Conservation (phyloP, 1,140 invertebrate genomes). For the Watersipora subatra region DNA sequence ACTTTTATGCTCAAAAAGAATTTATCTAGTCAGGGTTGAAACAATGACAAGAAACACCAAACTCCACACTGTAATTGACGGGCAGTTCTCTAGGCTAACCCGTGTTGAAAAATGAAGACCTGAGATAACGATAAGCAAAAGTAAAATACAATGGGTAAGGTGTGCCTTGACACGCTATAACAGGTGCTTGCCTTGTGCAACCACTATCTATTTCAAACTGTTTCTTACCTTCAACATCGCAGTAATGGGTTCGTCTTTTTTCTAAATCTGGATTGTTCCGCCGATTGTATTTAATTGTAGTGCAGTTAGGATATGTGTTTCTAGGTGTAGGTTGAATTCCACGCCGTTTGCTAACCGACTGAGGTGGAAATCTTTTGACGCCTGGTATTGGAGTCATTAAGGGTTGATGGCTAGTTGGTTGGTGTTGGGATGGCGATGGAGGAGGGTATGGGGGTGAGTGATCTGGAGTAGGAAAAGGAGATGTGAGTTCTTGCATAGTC, state of each 20-base stretch:
- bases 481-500: no score
- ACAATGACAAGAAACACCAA: no score
- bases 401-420: background rate
- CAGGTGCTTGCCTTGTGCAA: no score
- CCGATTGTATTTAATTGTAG: conserved; percentile 59
- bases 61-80: no score
- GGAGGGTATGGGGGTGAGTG: background rate
- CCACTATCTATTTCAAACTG: no score
- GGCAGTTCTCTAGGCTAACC: no score
- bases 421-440: conserved; percentile 3
- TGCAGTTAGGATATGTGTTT: conserved; percentile 35
- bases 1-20: no score
- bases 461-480: background rate
- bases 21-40: no score
- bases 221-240: conserved; percentile 74
- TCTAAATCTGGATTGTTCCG: conserved; percentile 90
- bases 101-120: no score
- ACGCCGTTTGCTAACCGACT: background rate
- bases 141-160: no score
- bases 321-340: conserved; percentile 16
- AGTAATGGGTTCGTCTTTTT: conserved; percentile 83
- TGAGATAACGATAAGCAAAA: no score
- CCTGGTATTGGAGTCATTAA: background rate
- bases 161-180: no score
- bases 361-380: background rate